Evolutionary conservation across 2,888 invertebrate species (phyloP).

Genomic region (Chaetogeoica ovagalla): DNA sequence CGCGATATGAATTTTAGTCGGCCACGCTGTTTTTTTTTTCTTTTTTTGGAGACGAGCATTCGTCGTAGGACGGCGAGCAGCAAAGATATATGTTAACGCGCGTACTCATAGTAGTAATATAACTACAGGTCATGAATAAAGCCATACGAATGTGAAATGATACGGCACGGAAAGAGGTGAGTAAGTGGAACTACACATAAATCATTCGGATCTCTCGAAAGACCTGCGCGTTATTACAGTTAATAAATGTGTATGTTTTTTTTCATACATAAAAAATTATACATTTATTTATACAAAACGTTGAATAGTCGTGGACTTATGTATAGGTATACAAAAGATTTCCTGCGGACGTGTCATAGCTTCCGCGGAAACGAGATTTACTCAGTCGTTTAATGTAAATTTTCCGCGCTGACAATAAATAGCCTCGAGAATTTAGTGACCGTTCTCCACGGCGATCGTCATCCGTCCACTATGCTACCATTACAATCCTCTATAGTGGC

Average conservation of each 20-base stretch:
- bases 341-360: conserved; percentile 47
- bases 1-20: neutral
- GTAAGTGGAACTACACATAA: conserved; percentile 30
- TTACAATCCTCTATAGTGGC: neutral
- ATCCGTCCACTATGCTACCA: neutral
- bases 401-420: conserved; percentile 44
- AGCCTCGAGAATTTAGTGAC: conserved; percentile 10
- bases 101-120: too few relatives aligned
- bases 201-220: conserved; percentile 44
- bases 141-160: conserved; percentile 46
- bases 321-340: conserved; percentile 40
- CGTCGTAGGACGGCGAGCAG: conserved; percentile 25
- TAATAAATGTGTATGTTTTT: neutral
- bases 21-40: neutral
- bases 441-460: neutral
- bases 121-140: conserved; percentile 30
- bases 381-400: conserved; percentile 42
- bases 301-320: conserved; percentile 20
- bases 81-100: neutral
- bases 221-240: conserved; percentile 26
- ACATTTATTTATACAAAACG: conserved; percentile 28
- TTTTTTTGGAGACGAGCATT: neutral
- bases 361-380: conserved; percentile 50
- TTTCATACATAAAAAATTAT: conserved; percentile 2
- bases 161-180: neutral